These are phyloP conservation scores for Oikopleura albicans DNA, from an alignment of 23 tunicate species.

Conservation along the genomic window DNA sequence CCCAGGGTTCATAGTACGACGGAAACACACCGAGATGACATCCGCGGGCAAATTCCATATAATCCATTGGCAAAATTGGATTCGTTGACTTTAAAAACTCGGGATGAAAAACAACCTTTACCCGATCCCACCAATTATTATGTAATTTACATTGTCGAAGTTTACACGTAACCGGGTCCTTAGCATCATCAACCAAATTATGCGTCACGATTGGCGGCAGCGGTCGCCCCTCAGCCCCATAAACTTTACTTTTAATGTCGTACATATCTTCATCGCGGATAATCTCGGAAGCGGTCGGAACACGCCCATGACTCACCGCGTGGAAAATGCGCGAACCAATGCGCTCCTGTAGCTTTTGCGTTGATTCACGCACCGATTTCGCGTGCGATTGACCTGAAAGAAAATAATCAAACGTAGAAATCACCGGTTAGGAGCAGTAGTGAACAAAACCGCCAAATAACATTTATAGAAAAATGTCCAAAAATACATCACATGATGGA, in stretches of 20 bases:
- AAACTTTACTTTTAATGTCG: slow-evolving; percentile 1
- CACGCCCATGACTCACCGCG: not conserved
- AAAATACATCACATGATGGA: too few relatives aligned
- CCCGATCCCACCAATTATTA: slow-evolving; percentile 51
- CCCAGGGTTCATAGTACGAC: slow-evolving; percentile 98
- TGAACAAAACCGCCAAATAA: too few relatives aligned
- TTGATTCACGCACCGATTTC: slow-evolving; percentile 40
- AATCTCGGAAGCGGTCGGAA: not conserved
- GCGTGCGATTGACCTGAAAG: slow-evolving; percentile 72
- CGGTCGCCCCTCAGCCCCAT: slow-evolving; percentile 58
- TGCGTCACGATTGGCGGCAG: slow-evolving; percentile 88
- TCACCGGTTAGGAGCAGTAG: too few relatives aligned
- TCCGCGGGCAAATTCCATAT: slow-evolving; percentile 80
- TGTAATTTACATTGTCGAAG: slow-evolving; percentile 40
- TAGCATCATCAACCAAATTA: slow-evolving; percentile 53
- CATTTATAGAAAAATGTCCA: too few relatives aligned
- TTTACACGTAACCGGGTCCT: slow-evolving; percentile 76
- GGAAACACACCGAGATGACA: slow-evolving; percentile 96
- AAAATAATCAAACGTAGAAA: too few relatives aligned
- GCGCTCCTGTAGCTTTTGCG: not conserved
- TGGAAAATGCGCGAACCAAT: not conserved
- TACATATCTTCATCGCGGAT: not conserved
- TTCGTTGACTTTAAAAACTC: slow-evolving; percentile 80
- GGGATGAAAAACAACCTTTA: slow-evolving; percentile 85
- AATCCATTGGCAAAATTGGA: slow-evolving; percentile 82